Evolutionary conservation across 2,113 vertebrate genomes (phyloP).

Genomic region (Pogona vitticeps): DNA sequence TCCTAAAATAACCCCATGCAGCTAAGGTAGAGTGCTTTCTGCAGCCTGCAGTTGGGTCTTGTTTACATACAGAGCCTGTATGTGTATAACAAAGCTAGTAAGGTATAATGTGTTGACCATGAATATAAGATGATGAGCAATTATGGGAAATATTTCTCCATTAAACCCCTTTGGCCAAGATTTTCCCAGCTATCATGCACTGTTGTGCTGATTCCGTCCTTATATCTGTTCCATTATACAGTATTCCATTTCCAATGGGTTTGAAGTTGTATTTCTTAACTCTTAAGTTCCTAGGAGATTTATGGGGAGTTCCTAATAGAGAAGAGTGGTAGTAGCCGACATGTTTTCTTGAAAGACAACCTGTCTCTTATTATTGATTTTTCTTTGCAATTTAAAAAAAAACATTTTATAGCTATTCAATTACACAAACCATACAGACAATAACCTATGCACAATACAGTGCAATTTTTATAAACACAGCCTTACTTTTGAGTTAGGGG

Average conservation of each 20-base stretch:
- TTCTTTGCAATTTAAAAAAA: too few relatives aligned
- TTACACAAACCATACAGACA: too few relatives aligned
- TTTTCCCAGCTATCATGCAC: neutral
- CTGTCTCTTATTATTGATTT: too few relatives aligned
- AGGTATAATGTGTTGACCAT: neutral
- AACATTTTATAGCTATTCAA: too few relatives aligned
- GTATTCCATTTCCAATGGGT: neutral
- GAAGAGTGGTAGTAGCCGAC: too few relatives aligned
- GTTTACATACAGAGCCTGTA: neutral
- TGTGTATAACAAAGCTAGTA: neutral
- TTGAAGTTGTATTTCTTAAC: neutral
- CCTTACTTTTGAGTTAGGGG: too few relatives aligned
- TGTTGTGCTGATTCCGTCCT: neutral
- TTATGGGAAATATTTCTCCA: neutral
- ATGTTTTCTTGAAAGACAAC: too few relatives aligned
- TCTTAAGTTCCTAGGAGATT: neutral
- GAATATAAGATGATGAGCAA: neutral
- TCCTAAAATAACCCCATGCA: neutral
- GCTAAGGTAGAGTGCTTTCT: conserved; percentile 1
- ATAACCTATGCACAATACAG: too few relatives aligned
- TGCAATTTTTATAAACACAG: too few relatives aligned
- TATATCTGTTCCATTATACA: neutral
- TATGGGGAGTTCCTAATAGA: too few relatives aligned
- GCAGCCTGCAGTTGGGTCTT: neutral
- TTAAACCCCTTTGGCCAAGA: neutral